phyloP scores from a whole-genome alignment of 2,888 invertebrate species.

The Dolichomitus sp. region DNA sequence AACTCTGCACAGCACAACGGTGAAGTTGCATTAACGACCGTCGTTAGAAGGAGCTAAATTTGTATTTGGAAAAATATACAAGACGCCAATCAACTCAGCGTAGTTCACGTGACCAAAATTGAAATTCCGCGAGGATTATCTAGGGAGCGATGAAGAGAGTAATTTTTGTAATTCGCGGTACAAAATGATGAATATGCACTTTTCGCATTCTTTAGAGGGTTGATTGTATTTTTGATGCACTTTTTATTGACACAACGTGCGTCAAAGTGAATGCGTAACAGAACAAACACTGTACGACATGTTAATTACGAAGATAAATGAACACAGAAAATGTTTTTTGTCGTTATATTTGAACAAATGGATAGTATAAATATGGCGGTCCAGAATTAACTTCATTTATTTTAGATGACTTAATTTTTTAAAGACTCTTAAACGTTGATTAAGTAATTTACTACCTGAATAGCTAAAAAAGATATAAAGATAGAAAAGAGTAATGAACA shows the following conservation, averaged over 20 bases:
- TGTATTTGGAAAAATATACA: slow-evolving; percentile 62
- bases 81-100: slow-evolving; percentile 1
- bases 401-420: too few species aligned
- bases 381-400: too few species aligned
- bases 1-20: slow-evolving; percentile 25
- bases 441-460: too few species aligned
- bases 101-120: slow-evolving; percentile 44
- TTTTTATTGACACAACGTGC: neutral
- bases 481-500: too few species aligned
- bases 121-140: slow-evolving; percentile 28
- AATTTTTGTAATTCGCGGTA: neutral
- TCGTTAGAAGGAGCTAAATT: slow-evolving; percentile 46
- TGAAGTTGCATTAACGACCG: slow-evolving; percentile 33
- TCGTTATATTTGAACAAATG: too few species aligned
- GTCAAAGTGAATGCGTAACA: too few species aligned
- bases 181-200: neutral
- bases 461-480: too few species aligned
- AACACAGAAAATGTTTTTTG: too few species aligned
- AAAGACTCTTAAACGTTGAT: too few species aligned
- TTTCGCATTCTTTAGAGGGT: neutral
- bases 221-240: neutral
- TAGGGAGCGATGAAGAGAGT: neutral
- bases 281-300: too few species aligned
- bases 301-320: neutral
- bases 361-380: too few species aligned